A percentile compares a stretch with the other conserved stretches of the same genome.
These are phyloP conservation scores for Caenorhabditis afra DNA, from an alignment of 2,888 invertebrate species.

Conservation along the genomic window DNA sequence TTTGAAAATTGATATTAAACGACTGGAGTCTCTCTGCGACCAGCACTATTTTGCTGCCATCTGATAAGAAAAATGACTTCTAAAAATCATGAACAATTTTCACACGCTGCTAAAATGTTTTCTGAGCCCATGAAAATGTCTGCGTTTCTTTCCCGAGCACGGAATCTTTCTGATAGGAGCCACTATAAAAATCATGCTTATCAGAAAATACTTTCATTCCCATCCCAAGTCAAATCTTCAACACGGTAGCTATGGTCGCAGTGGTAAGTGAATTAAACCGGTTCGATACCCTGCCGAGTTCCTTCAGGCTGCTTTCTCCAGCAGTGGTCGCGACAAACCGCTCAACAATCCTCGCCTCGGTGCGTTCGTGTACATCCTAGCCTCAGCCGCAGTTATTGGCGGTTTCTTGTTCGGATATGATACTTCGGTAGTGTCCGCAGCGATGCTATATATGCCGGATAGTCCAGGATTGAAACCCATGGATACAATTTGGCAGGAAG, in stretches of 20 bases:
- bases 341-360: constrained; percentile 65
- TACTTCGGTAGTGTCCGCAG: constrained; percentile 83
- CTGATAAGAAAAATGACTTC: constrained; percentile 45
- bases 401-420: constrained; percentile 84
- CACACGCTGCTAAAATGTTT: constrained; percentile 7
- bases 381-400: constrained; percentile 49
- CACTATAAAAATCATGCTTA: constrained; percentile 40
- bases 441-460: constrained; percentile 75
- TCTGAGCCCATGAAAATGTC: neutral
- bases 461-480: constrained; percentile 69
- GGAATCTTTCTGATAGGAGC: neutral
- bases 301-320: constrained; percentile 48
- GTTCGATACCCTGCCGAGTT: neutral
- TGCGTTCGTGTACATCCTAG: constrained; percentile 68
- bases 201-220: constrained; percentile 20
- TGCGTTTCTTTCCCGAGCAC: constrained; percentile 4
- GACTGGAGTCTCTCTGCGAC: neutral
- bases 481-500: constrained; percentile 74
- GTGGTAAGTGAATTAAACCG: constrained; percentile 37
- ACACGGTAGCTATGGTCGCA: constrained; percentile 45
- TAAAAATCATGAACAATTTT: constrained; percentile 28
- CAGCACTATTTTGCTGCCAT: neutral
- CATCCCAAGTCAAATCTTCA: constrained; percentile 21
- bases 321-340: constrained; percentile 64
- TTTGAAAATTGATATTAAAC: constrained; percentile 9